phyloP scores from a whole-genome alignment of 2,888 invertebrate species.

The Macrosiphum euphorbiae region DNA sequence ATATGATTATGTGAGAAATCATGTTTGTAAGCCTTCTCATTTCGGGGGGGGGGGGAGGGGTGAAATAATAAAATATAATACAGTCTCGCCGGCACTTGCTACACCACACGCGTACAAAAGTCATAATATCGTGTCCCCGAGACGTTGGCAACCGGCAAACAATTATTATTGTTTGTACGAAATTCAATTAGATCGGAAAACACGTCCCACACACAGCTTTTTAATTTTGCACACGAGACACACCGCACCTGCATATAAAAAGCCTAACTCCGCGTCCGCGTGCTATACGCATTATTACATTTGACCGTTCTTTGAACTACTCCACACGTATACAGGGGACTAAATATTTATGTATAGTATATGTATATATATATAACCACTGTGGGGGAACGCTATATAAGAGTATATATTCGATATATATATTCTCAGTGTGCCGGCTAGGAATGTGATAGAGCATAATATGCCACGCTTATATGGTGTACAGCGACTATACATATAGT shows the following conservation, averaged over 20 bases:
- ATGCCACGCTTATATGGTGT: not conserved
- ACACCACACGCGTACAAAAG: not conserved
- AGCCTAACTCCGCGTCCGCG: not conserved
- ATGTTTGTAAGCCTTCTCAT: not conserved
- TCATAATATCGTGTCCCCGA: too few species aligned
- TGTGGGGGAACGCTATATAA: not conserved
- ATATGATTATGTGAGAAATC: not conserved
- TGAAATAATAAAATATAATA: not conserved
- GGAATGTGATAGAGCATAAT: not conserved
- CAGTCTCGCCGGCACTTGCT: not conserved
- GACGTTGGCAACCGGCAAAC: too few species aligned
- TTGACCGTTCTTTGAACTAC: not conserved
- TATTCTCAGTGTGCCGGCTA: not conserved
- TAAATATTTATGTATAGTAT: not conserved
- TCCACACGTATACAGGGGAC: not conserved
- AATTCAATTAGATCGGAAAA: conserved; percentile 38
- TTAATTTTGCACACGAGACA: not conserved
- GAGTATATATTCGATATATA: not conserved
- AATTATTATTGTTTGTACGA: not conserved
- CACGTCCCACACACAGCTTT: not conserved
- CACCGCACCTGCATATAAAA: not conserved
- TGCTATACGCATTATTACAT: not conserved
- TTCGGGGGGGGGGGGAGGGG: not conserved
- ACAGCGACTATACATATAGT: not conserved
- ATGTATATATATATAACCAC: not conserved